phyloP scores from a whole-genome alignment of 2,888 invertebrate species.

The Agonopterix heracliana region DNA sequence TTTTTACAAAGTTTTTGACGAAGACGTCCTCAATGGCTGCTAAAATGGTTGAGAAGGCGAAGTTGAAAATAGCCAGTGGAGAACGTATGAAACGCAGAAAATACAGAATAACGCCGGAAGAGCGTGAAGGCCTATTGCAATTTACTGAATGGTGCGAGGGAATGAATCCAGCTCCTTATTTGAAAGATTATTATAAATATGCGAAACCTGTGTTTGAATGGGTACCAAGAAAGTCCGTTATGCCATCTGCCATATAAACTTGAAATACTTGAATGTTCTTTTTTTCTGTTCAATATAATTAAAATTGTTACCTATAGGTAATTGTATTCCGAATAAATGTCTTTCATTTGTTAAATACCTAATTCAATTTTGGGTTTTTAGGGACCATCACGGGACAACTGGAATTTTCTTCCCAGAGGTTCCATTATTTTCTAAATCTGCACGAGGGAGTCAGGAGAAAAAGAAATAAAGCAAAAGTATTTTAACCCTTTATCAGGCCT shows the following conservation, averaged over 20 bases:
- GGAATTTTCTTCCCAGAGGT: too few species aligned
- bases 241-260: conserved; percentile 4
- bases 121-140: conserved; percentile 46
- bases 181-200: conserved; percentile 49
- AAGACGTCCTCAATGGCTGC: conserved; percentile 43
- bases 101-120: conserved; percentile 49
- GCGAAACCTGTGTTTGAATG: conserved; percentile 36
- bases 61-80: conserved; percentile 26
- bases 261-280: too few species aligned
- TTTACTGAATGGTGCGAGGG: conserved; percentile 70
- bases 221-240: conserved; percentile 29
- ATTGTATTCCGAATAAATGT: too few species aligned
- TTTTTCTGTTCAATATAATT: too few species aligned
- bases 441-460: too few species aligned
- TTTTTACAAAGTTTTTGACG: conserved; percentile 49
- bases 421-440: too few species aligned
- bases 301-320: too few species aligned
- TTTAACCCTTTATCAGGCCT: too few species aligned
- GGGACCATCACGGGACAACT: too few species aligned
- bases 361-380: too few species aligned
- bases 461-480: too few species aligned
- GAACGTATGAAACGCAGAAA: conserved; percentile 31
- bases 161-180: conserved; percentile 48
- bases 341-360: too few species aligned
- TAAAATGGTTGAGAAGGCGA: conserved; percentile 37